Percentiles rank a stretch among this genome's conserved stretches.
Conservation (phyloP, 2,113 vertebrate species). For the Cyphomyrus plagiostoma region DNA sequence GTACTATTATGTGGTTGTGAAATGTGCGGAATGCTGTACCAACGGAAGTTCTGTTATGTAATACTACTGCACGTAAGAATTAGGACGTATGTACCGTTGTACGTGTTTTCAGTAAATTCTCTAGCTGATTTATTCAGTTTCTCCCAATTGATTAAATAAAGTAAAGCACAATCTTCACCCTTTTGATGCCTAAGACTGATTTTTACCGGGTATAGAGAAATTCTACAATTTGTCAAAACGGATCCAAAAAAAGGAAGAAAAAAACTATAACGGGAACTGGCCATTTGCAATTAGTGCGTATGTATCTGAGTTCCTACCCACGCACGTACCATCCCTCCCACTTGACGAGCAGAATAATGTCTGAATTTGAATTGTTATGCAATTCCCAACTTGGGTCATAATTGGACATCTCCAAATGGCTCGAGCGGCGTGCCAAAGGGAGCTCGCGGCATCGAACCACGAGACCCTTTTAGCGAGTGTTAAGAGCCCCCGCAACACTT, state of each 20-base stretch:
- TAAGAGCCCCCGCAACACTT: background rate
- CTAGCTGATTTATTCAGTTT: background rate
- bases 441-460: background rate
- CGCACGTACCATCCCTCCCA: slow-evolving; percentile 12
- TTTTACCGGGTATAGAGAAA: background rate
- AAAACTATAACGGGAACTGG: background rate
- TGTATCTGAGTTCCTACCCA: slow-evolving; percentile 8
- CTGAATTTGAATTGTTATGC: slow-evolving; percentile 16
- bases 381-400: slow-evolving; percentile 19
- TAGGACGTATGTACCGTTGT: background rate
- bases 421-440: background rate
- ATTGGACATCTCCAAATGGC: slow-evolving; percentile 6
- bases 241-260: background rate
- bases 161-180: background rate
- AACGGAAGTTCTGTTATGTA: background rate
- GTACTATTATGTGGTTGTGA: background rate
- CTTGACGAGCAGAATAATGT: slow-evolving; percentile 4
- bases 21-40: background rate
- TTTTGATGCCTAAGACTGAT: background rate
- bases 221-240: background rate
- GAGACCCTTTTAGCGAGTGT: slow-evolving; percentile 9
- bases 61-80: slow-evolving; percentile 2
- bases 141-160: background rate
- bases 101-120: background rate
- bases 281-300: slow-evolving; percentile 3